Base-by-base conservation (phyloP, 2,113 vertebrate genomes). In the Asarcornis scutulata region DNA sequence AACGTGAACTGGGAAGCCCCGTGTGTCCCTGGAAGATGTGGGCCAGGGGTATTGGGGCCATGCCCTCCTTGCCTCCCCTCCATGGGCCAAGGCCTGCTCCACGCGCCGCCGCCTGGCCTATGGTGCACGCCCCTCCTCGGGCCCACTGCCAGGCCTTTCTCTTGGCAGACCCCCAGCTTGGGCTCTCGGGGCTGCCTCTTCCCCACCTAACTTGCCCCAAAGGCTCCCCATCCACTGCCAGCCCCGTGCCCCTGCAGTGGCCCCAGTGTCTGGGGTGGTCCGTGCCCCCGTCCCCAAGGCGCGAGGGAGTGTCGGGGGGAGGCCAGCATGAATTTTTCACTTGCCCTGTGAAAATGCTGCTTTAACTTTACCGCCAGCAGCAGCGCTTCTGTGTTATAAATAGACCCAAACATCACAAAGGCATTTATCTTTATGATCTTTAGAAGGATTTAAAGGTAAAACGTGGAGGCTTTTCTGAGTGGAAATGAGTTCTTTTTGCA, bases 271-370 rank as follows among this genome's bases (percentile, higher is more conserved):
- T 38, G 53, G 50, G n/a, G 36, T n/a, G 52, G 44, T 79, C 66
- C 5, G 13, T 72, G 87, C 86, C 91, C 55, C 88, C 11, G 38
- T 76, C 86, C 77, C 40, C 17, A 15, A 44, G 59, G 96, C 97
- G 64, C 95, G 91, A 98, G 98, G 95, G 94, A 96, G 97, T 86
- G 97, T 50, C 55, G 58, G 84, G 93, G 91, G 76, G 95, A 93
- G 84, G 46, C 72, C 89, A 9, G 40, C 6, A 62, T 86, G 94
- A 66, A 90, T 90, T 95, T 79, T 10, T 72, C 74, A 3, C 50
- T 84, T 76, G 42, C 13, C 25, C 92, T 26, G 56, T 14, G 74
- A 78, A 83, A 89, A 60, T 38, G 21, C 40, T 68, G 52, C 26
- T 78, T 76, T 72, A 72, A 88, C 84, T 88, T 95, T 68, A 69